Percentiles rank a stretch among this genome's conserved stretches.
These are phyloP conservation scores for Agelas oroides DNA, from an alignment of 37 sponge, comb jelly and placozoan genomes.

Conservation along the genomic window DNA sequence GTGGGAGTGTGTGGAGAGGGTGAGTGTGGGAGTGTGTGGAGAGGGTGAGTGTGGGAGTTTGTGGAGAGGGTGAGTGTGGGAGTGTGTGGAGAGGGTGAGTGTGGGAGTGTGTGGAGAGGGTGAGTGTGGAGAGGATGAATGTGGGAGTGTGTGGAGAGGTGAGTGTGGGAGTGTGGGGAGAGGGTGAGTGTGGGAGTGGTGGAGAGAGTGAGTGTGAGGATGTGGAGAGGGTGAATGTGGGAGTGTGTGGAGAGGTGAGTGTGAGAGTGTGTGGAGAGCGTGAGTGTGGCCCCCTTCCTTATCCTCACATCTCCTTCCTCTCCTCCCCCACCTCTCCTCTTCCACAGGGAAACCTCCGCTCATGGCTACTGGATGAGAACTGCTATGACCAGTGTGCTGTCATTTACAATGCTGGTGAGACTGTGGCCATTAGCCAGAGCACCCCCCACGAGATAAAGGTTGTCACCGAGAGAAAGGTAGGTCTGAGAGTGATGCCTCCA, in stretches of 20 bases:
- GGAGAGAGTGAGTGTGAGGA: too few species aligned
- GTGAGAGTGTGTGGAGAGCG: neutral
- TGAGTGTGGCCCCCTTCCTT: too few species aligned
- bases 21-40: too few species aligned
- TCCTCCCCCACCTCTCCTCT: too few species aligned
- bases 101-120: neutral
- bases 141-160: neutral
- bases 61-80: neutral
- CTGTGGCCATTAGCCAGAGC: constrained; percentile 66
- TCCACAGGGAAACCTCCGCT: constrained; percentile 86
- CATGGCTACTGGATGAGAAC: constrained; percentile 90
- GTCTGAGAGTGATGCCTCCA: neutral
- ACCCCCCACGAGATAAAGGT: constrained; percentile 64
- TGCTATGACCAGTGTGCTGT: constrained; percentile 95
- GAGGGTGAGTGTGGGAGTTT: neutral
- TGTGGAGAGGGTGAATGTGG: neutral
- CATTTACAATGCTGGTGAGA: constrained; percentile 66
- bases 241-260: neutral
- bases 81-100: neutral
- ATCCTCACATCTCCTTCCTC: too few species aligned
- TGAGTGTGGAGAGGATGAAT: neutral
- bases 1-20: too few species aligned
- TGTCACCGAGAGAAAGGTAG: constrained; percentile 79
- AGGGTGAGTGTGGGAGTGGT: neutral
- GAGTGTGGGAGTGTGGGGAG: neutral